Base-by-base conservation (phyloP, 2,113 vertebrate genomes). In the Oenanthe melanoleuca region DNA sequence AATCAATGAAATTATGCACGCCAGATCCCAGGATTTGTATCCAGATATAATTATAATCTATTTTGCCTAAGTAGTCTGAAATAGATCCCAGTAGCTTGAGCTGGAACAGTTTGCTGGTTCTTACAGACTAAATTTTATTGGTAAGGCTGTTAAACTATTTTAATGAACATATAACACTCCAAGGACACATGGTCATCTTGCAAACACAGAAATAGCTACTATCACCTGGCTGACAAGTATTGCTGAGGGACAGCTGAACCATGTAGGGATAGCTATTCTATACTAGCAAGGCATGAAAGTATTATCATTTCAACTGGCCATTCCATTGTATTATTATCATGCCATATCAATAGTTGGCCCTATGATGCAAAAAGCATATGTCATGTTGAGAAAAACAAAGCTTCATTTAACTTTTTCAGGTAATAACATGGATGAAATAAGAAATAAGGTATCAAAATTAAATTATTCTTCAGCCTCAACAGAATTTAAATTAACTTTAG, bases 141-240 rank as follows among this genome's bases (percentile, higher is more conserved):
- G 53, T 69, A 38, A 86, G 57, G 49, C 65, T 33, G 8, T 67
- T 64, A 64, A 94, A 88, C 60, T 94, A 95, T 96, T 95, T 94
- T 93, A 96, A 95, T 79, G 57, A 96, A 82, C 69, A 91, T 52
- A 5, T 11, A 95, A 83, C 53, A 60, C 78, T 96, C 31, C 53
- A 89, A 57, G 74, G 53, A 64, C 92, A 95, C 44, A 81, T 64
- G 53, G 83, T 77, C 88, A 67, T 95, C 88, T 93, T 88, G 86
- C 86, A 92, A 97, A 96, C 89, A 95, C 93, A 97, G 92, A 97
- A 97, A 97, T 96, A 97, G 92, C 96, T 94, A 60, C 95, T 64
- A 86, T 95, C 94, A 96, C 96, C 92, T 96, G 95, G 94, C 94
- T 95, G 81, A 92, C 64, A 95, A 94, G 86, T 96, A 88, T 71